Evolutionary conservation across 2,888 invertebrate genomes (phyloP).

Genomic region (Conus canariensis): DNA sequence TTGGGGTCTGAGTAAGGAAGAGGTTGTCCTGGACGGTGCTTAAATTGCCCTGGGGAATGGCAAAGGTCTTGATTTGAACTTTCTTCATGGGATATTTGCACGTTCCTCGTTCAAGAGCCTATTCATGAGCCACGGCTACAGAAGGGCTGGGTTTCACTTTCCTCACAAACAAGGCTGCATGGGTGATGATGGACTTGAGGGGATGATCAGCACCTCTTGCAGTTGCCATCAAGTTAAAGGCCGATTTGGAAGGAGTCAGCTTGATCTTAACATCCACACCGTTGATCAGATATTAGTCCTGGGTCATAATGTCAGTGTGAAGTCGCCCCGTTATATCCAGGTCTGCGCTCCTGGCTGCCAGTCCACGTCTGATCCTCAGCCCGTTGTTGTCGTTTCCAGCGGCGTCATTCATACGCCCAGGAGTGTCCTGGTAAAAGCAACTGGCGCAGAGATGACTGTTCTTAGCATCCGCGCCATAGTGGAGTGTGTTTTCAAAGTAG

Average conservation of each 20-base stretch:
- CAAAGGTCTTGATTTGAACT: neutral
- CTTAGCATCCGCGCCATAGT: no score
- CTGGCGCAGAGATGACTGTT: no score
- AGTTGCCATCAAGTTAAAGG: neutral
- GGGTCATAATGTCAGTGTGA: neutral
- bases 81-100: neutral
- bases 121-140: no score
- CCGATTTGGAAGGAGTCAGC: neutral
- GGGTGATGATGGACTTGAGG: neutral
- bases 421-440: no score
- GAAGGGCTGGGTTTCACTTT: no score
- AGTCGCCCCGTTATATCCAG: neutral
- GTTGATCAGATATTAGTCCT: neutral
- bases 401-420: no score
- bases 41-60: neutral
- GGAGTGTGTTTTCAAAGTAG: no score
- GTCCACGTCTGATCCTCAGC: no score
- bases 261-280: neutral
- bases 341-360: neutral
- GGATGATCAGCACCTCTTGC: no score
- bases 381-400: no score
- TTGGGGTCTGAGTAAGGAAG: neutral
- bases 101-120: neutral
- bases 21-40: neutral
- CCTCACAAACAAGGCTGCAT: neutral